Conservation (phyloP, 2,888 invertebrate genomes). For the Morpho deidamia region DNA sequence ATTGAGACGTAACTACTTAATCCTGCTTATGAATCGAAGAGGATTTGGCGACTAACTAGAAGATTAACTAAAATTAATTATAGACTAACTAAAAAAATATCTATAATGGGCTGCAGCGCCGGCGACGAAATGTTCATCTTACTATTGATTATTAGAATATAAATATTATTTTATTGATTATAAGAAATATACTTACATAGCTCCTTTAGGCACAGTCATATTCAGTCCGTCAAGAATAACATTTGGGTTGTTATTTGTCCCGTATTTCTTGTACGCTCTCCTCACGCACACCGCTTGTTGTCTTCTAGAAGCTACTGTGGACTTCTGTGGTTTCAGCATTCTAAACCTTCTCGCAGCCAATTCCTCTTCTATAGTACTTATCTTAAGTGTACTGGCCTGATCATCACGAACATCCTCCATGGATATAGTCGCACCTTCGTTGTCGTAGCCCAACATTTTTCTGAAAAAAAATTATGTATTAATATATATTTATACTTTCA, state of each 20-base stretch:
- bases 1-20: too few species aligned
- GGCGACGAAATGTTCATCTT: too few species aligned
- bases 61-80: too few species aligned
- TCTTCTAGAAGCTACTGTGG: conserved; percentile 83
- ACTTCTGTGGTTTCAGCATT: conserved; percentile 80
- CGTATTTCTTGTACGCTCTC: conserved; percentile 90
- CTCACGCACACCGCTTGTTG: conserved; percentile 92
- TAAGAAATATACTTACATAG: conserved; percentile 82
- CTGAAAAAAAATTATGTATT: too few species aligned
- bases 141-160: too few species aligned
- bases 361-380: conserved; percentile 53
- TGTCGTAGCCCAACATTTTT: conserved; percentile 71
- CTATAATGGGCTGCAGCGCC: too few species aligned
- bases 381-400: conserved; percentile 34
- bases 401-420: conserved; percentile 59
- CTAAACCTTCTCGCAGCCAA: conserved; percentile 45
- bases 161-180: too few species aligned
- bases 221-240: conserved; percentile 91
- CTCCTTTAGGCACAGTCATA: conserved; percentile 94
- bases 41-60: too few species aligned
- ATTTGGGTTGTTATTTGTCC: conserved; percentile 86
- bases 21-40: too few species aligned
- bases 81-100: too few species aligned
- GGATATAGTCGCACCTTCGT: conserved; percentile 68
- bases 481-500: too few species aligned